Conservation (phyloP, 2,888 invertebrate genomes). For the Emmelina monodactyla region DNA sequence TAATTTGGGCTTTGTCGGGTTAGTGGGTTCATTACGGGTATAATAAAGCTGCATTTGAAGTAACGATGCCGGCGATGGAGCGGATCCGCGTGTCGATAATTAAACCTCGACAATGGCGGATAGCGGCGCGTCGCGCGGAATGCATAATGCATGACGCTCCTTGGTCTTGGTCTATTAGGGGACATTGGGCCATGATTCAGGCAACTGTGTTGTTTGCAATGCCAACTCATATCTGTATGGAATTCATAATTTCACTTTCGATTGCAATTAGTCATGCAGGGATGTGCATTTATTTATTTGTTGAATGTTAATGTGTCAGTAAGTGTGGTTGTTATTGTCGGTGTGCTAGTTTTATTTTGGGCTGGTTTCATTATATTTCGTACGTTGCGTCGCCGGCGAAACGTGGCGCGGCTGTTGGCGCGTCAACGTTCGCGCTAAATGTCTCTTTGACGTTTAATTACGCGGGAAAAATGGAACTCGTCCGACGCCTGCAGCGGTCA, state of each 20-base stretch:
- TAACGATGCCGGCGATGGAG: conserved; percentile 19
- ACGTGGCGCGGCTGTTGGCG: conserved; percentile 7
- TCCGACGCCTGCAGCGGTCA: background rate
- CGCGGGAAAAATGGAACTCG: conserved; percentile 23
- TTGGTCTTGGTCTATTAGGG: conserved; percentile 26
- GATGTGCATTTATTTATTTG: no score
- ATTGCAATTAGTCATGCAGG: no score
- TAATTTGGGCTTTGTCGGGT: conserved; percentile 29
- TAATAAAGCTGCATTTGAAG: conserved; percentile 18
- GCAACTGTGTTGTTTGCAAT: conserved; percentile 22
- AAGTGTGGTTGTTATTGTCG: no score
- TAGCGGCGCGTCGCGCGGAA: conserved; percentile 17
- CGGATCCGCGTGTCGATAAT: conserved; percentile 20
- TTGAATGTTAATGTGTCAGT: no score
- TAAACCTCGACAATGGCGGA: conserved; percentile 19
- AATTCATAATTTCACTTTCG: background rate
- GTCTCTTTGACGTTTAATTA: conserved; percentile 49
- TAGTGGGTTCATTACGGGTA: conserved; percentile 21
- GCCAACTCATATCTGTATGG: background rate
- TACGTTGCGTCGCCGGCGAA: conserved; percentile 2
- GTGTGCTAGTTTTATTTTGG: no score
- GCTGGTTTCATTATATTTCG: no score
- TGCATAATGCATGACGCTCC: conserved; percentile 36
- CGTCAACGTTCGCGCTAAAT: conserved; percentile 23
- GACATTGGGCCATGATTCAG: conserved; percentile 24